Base-by-base conservation (phyloP, 2,113 vertebrate genomes). In the Ciconia maguari region DNA sequence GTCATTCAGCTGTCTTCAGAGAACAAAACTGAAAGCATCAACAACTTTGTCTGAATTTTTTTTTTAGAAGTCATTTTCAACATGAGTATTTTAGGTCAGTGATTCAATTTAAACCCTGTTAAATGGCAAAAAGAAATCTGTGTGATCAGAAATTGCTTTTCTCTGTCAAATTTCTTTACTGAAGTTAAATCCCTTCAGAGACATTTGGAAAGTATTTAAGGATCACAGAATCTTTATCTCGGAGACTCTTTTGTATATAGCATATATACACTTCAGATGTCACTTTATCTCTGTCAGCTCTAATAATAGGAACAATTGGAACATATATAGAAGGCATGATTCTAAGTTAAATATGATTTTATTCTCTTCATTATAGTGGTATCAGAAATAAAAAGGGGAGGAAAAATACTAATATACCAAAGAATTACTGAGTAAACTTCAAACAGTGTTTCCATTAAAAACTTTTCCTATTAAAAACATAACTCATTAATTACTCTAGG, bases 11-110 rank as follows among this genome's bases (percentile, higher is more conserved):
- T 97, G 91, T 96, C 92, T 97, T 96, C 86, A 95, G 93, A 96
- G 94, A 97, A 90, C n/a, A 92, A 89, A 96, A 90, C 75, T 93
- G 85, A 96, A 97, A 96, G 82, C 71, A 93, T 84, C 79, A 88
- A 93, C 79, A 93, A 94, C 84, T 97, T 97, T 94, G 76, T 68
- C 38, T 80, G 38, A 65, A 17, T 38, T 76, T 57, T 83, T 82
- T 91, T 92, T 96, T 97, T 90, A 83, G 25, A 93, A 95, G 79
- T 90, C 15, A 94, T 96, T 97, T 97, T 95, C 80, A 94, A 96
- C 97, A 97, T 96, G 76, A 95, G 9, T 92, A 95, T 96, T 97
- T 97, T 95, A 96, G 85, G 96, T 96, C 89, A 98, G 58, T 87
- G 83, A 97, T 97, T 94, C 79, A 95, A 93, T 97, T 97, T 95